A percentile compares a stretch with the other conserved stretches of the same genome.
These are phyloP conservation scores for Ranitomeya variabilis DNA, from an alignment of 2,113 vertebrate genomes.

Conservation along the genomic window DNA sequence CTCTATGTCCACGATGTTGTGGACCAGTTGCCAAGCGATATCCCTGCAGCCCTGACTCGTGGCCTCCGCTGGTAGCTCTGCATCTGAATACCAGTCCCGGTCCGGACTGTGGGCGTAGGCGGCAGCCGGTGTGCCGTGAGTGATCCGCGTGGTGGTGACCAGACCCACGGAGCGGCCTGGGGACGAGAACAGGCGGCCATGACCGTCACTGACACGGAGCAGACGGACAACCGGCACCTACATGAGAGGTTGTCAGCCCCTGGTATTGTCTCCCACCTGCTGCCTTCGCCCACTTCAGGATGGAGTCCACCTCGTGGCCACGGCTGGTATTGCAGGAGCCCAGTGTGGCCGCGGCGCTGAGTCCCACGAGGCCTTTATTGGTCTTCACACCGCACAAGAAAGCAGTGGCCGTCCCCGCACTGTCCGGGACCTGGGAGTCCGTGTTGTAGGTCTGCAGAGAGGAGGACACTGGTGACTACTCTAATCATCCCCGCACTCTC, in stretches of 20 bases:
- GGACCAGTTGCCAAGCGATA: constrained; percentile 75
- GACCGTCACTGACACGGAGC: too few species aligned
- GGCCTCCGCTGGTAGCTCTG: constrained; percentile 70
- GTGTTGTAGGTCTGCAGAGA: constrained; percentile 55
- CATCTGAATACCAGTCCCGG: constrained; percentile 78
- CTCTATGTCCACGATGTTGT: constrained; percentile 73
- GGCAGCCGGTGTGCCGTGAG: constrained; percentile 76
- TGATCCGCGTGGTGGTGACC: constrained; percentile 78
- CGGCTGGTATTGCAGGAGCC: constrained; percentile 41
- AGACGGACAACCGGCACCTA: constrained; percentile 63
- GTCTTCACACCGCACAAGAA: constrained; percentile 56
- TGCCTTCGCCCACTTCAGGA: constrained; percentile 57
- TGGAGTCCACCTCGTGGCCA: constrained; percentile 55
- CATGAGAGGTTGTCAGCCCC: not conserved
- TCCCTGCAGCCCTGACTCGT: constrained; percentile 71
- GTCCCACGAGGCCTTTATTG: constrained; percentile 44
- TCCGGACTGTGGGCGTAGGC: constrained; percentile 76
- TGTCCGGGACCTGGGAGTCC: constrained; percentile 56
- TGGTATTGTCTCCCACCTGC: constrained; percentile 12
- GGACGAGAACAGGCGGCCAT: too few species aligned
- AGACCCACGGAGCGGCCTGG: constrained; percentile 71
- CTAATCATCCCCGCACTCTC: too few species aligned
- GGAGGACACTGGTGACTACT: too few species aligned
- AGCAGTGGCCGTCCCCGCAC: constrained; percentile 55
- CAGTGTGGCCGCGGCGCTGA: constrained; percentile 30